These are phyloP conservation scores for Lindbergichthys nudifrons DNA, from an alignment of 2,797 vertebrate genomes.

Conservation along the genomic window DNA sequence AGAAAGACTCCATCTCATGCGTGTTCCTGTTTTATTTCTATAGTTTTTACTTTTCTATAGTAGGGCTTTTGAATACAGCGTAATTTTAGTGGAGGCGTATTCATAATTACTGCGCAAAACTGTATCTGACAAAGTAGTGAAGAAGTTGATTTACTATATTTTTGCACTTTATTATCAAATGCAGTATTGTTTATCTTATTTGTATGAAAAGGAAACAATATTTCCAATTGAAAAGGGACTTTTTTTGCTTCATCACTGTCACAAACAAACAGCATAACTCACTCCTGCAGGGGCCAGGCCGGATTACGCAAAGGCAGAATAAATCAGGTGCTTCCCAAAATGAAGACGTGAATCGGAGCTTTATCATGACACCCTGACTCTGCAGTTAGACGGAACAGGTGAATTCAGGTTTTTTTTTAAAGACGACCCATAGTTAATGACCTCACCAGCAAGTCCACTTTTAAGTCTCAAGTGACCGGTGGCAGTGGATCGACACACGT, in stretches of 20 bases:
- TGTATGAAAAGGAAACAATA: neutral
- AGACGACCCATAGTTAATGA: neutral
- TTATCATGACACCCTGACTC: neutral
- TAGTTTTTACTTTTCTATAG: constrained; percentile 12
- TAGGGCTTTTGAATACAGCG: neutral
- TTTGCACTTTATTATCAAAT: neutral
- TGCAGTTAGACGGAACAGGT: neutral
- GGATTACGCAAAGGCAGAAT: constrained; percentile 18
- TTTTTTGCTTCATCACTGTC: neutral
- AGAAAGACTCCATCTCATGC: constrained; percentile 37
- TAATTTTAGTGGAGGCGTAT: neutral
- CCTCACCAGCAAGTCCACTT: neutral
- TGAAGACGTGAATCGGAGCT: neutral
- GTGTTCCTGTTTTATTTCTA: constrained; percentile 19
- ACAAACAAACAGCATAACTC: neutral
- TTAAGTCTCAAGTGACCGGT: neutral
- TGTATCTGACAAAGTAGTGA: neutral
- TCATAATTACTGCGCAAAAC: neutral
- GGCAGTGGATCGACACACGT: neutral
- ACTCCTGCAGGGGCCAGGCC: neutral
- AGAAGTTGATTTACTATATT: constrained; percentile 10
- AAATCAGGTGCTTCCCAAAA: neutral
- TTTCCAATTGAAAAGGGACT: neutral
- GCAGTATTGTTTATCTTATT: neutral
- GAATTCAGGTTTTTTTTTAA: neutral